A percentile compares a stretch with the other conserved stretches of the same genome.
Conservation (phyloP, 2,113 vertebrate genomes). For the Sclerurus mexicanus region DNA sequence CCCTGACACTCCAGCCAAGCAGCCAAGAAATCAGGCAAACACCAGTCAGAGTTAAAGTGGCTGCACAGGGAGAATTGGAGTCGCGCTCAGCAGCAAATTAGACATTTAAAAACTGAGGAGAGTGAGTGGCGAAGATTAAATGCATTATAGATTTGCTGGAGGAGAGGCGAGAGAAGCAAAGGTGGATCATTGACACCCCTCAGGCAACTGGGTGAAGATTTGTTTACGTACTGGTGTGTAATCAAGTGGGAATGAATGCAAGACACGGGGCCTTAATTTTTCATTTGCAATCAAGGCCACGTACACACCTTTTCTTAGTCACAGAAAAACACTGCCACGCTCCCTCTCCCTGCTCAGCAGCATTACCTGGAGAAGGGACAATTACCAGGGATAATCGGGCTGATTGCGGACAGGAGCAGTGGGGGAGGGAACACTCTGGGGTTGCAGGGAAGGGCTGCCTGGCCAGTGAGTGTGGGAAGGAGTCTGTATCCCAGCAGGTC, state of each 20-base stretch:
- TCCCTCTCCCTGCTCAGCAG: slow-evolving; percentile 10
- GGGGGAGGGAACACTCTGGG: neutral
- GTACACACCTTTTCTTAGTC: slow-evolving; percentile 34
- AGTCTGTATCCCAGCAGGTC: neutral
- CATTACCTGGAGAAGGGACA: neutral
- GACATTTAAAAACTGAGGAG: slow-evolving; percentile 62
- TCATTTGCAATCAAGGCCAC: slow-evolving; percentile 70
- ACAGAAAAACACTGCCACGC: slow-evolving; percentile 21
- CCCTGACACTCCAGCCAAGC: rapidly evolving
- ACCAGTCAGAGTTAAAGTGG: neutral
- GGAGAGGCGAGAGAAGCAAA: slow-evolving; percentile 28
- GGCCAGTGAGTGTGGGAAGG: rapidly evolving
- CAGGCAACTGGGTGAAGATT: slow-evolving; percentile 40
- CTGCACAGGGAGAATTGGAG: neutral
- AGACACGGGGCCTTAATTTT: slow-evolving; percentile 58
- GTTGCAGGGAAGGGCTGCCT: neutral
- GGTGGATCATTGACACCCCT: slow-evolving; percentile 52
- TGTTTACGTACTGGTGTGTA: neutral
- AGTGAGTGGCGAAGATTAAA: slow-evolving; percentile 65
- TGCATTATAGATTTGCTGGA: slow-evolving; percentile 61
- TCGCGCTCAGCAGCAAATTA: slow-evolving; percentile 51
- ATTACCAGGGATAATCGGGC: slow-evolving; percentile 30
- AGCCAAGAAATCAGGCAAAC: neutral
- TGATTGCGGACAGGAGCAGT: neutral
- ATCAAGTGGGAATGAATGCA: slow-evolving; percentile 23